Percentiles rank a stretch among this genome's conserved stretches.
These are phyloP conservation scores for Gopherus evgoodei DNA, from an alignment of 2,113 vertebrate genomes.

Conservation along the genomic window DNA sequence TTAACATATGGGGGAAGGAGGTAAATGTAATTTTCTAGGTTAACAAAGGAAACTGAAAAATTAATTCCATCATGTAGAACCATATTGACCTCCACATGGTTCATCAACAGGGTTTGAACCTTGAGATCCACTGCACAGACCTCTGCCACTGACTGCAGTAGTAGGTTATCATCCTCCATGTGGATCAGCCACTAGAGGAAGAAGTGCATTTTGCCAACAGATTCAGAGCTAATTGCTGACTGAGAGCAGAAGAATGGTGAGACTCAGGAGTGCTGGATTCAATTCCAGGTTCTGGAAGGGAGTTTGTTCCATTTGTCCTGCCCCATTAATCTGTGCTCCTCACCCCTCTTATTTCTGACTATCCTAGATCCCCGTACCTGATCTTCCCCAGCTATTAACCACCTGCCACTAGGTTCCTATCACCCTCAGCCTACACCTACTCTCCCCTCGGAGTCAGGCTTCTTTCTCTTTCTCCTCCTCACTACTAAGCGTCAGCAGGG, in stretches of 20 bases:
- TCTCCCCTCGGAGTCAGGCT: not conserved
- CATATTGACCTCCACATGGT: not conserved
- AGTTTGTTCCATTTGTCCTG: not conserved
- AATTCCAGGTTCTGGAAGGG: not conserved
- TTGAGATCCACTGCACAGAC: not conserved
- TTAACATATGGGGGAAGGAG: slow-evolving; percentile 29
- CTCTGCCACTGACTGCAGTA: not conserved
- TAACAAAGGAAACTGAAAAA: not conserved
- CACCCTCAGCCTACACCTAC: not conserved
- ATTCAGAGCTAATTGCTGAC: not conserved
- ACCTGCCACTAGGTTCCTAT: not conserved
- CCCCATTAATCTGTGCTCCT: not conserved
- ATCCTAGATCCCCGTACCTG: not conserved
- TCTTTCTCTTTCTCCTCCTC: not conserved
- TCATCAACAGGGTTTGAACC: not conserved
- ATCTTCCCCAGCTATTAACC: rapidly evolving
- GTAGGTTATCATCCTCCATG: slow-evolving; percentile 18
- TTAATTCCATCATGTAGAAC: slow-evolving; percentile 33
- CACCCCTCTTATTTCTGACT: too few relatives aligned
- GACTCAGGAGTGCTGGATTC: not conserved
- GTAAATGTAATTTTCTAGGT: slow-evolving; percentile 9
- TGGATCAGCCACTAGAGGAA: slow-evolving; percentile 31
- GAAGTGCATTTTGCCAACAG: not conserved
- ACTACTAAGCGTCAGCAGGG: not conserved
- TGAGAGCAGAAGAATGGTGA: not conserved